These are phyloP conservation scores for Halcyon smyrnensis DNA, from an alignment of 2,797 vertebrate species.

Conservation along the genomic window DNA sequence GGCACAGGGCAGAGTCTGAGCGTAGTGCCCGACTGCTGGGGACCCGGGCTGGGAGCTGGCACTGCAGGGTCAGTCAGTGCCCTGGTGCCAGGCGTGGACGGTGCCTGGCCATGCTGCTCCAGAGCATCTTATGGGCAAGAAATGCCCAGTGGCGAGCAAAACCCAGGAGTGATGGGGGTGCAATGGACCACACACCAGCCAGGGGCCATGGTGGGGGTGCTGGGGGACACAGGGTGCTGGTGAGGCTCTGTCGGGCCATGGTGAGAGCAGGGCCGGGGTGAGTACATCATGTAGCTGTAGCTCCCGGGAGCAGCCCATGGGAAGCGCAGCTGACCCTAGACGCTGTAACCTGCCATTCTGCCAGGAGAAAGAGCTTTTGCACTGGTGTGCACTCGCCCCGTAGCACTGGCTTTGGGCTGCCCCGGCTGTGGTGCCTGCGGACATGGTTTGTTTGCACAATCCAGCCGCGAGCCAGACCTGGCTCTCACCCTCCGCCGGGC, in stretches of 20 bases:
- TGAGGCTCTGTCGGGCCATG: not conserved
- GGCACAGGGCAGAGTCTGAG: too few relatives aligned
- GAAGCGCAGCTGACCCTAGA: not conserved
- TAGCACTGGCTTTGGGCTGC: fast-evolving
- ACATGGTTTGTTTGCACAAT: not conserved
- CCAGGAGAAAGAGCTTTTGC: not conserved
- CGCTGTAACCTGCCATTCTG: fast-evolving
- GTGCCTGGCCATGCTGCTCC: fast-evolving
- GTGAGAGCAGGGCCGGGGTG: fast-evolving
- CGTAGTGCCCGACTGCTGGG: not conserved
- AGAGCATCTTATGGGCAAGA: not conserved
- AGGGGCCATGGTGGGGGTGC: fast-evolving
- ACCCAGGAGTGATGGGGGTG: too few relatives aligned
- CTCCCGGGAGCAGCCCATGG: not conserved
- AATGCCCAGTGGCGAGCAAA: not conserved
- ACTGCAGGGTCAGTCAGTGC: too few relatives aligned
- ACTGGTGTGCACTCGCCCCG: fast-evolving
- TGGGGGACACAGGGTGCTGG: not conserved
- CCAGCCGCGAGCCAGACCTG: not conserved
- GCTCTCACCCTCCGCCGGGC: not conserved
- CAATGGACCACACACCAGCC: fast-evolving
- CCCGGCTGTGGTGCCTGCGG: not conserved
- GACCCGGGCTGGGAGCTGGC: fast-evolving
- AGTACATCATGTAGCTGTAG: fast-evolving
- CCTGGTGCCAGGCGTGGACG: fast-evolving